Conservation (phyloP, 2,797 vertebrate species). For the Sebastolobus altivelis region DNA sequence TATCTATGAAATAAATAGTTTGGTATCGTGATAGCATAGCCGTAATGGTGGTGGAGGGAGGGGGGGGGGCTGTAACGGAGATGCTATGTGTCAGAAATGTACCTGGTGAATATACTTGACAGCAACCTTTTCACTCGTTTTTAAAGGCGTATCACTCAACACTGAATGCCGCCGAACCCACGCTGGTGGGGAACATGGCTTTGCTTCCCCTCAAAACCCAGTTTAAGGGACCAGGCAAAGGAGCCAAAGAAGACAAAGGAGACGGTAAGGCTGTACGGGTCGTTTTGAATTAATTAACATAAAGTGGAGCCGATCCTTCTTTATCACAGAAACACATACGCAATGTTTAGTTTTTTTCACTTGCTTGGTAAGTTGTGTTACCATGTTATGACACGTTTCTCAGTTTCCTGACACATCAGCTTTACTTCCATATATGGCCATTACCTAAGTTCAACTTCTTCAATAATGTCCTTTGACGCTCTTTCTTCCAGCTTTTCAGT, state of each 20-base stretch:
- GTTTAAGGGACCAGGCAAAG: slow-evolving; percentile 96
- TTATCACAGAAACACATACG: fast-evolving
- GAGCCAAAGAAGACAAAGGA: slow-evolving; percentile 90
- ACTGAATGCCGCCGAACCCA: slow-evolving; percentile 91
- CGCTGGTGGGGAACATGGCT: slow-evolving; percentile 96
- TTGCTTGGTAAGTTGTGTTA: not conserved
- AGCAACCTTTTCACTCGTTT: not conserved
- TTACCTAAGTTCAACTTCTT: slow-evolving; percentile 26
- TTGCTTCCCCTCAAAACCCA: slow-evolving; percentile 94
- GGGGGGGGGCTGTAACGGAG: not conserved
- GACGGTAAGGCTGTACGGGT: slow-evolving; percentile 71
- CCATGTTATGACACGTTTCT: not conserved
- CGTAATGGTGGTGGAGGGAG: no score
- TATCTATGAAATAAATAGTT: fast-evolving
- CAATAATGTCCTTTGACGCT: not conserved
- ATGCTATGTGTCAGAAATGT: not conserved
- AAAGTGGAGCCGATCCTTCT: fast-evolving
- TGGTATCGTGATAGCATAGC: fast-evolving
- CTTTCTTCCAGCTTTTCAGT: not conserved
- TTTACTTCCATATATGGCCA: slow-evolving; percentile 73
- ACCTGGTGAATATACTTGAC: not conserved
- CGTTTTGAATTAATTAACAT: no score
- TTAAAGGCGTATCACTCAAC: slow-evolving; percentile 95
- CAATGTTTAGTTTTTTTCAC: not conserved
- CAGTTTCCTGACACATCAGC: slow-evolving; percentile 56